Conservation (phyloP, 2,113 vertebrate species). For the Gymnobelideus leadbeateri region DNA sequence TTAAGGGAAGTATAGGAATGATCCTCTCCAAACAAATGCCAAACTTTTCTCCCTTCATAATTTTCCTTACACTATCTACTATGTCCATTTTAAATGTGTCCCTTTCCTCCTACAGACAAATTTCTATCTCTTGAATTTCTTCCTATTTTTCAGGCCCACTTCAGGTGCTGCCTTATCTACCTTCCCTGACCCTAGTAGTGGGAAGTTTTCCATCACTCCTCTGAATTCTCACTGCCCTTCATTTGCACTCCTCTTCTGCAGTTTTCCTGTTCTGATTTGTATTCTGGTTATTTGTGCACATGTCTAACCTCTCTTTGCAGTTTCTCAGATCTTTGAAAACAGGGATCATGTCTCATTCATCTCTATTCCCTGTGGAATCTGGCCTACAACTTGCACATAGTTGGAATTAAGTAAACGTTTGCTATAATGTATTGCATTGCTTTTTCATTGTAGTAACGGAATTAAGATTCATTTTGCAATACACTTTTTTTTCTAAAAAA, state of each 20-base stretch:
- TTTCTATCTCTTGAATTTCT: not conserved
- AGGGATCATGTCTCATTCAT: not conserved
- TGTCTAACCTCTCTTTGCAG: not conserved
- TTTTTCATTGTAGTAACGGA: conserved; percentile 53
- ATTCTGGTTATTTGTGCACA: not conserved
- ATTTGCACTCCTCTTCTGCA: not conserved
- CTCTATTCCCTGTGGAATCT: not conserved
- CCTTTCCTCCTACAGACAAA: not conserved
- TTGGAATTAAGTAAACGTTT: not conserved
- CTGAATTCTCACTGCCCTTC: not conserved
- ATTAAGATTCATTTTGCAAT: conserved; percentile 65
- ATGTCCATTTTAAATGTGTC: not conserved
- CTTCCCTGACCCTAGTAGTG: not conserved
- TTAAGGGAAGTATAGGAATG: no score
- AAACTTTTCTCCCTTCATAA: not conserved
- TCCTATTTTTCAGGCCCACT: not conserved
- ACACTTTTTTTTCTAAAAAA: conserved; percentile 55
- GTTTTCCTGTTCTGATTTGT: not conserved
- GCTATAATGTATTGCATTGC: not conserved
- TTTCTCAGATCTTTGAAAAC: not conserved
- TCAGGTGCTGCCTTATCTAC: not conserved
- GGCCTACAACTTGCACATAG: not conserved
- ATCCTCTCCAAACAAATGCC: not conserved
- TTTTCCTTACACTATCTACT: not conserved
- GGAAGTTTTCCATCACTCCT: not conserved